These are phyloP conservation scores for Epinephelus malabaricus DNA, from an alignment of 2,797 vertebrate genomes.

Conservation along the genomic window DNA sequence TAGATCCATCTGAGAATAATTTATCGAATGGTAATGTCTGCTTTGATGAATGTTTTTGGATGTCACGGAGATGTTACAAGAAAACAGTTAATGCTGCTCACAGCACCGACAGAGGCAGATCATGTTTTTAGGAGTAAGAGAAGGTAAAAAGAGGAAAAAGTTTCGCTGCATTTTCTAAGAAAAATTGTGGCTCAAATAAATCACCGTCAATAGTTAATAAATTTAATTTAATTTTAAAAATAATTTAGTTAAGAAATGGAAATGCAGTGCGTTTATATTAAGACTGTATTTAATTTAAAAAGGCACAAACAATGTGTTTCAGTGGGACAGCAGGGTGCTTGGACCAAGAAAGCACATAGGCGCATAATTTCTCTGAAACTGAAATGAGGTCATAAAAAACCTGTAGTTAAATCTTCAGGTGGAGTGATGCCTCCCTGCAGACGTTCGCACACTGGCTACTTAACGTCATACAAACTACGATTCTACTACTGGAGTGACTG, in stretches of 20 bases:
- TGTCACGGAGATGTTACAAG: background rate
- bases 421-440: background rate
- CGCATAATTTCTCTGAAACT: constrained; percentile 6
- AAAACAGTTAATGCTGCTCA: background rate
- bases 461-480: background rate
- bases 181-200: background rate
- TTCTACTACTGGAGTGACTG: background rate
- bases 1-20: background rate
- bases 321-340: background rate
- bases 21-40: background rate
- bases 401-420: background rate
- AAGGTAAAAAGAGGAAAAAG: background rate
- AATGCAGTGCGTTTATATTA: constrained; percentile 23
- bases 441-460: background rate
- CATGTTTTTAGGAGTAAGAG: background rate
- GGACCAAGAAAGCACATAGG: constrained; percentile 4
- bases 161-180: background rate
- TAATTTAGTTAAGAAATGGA: background rate
- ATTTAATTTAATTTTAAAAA: background rate
- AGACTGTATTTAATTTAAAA: constrained; percentile 19
- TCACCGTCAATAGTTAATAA: background rate
- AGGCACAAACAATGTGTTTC: constrained; percentile 43
- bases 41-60: background rate
- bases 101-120: background rate
- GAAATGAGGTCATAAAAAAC: background rate